Percentiles rank a stretch among this genome's conserved stretches.
Conservation (phyloP, 2,888 invertebrate species). For the Heliconius ismenius region DNA sequence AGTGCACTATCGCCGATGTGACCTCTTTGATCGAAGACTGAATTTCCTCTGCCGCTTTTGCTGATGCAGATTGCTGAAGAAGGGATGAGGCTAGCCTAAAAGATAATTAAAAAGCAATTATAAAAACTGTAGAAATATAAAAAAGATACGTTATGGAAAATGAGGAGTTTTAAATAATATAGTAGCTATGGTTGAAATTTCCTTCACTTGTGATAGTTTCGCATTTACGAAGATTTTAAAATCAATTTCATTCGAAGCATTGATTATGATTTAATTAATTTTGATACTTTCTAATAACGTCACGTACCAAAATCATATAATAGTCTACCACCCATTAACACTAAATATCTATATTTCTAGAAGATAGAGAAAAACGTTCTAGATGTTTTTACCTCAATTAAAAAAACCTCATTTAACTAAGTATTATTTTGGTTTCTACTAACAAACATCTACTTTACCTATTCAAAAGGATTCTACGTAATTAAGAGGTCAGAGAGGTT, state of each 20-base stretch:
- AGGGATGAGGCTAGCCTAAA: constrained; percentile 85
- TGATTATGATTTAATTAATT: neutral
- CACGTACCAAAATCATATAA: neutral
- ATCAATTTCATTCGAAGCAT: neutral
- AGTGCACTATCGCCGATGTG: constrained; percentile 95
- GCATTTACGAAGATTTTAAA: neutral
- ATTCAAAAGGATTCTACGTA: neutral
- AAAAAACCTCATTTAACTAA: no score
- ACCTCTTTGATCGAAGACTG: constrained; percentile 95
- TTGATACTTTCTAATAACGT: neutral
- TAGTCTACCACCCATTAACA: neutral
- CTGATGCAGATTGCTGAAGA: constrained; percentile 73
- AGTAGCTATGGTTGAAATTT: no score
- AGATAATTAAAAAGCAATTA: constrained; percentile 31
- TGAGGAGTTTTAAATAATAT: neutral
- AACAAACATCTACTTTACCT: neutral
- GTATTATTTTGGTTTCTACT: neutral
- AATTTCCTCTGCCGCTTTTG: constrained; percentile 85
- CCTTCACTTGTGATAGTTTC: neutral
- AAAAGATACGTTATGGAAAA: neutral
- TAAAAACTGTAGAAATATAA: neutral
- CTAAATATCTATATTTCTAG: neutral
- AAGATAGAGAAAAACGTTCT: neutral
- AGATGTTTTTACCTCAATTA: no score
- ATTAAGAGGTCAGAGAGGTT: neutral